These are phyloP conservation scores for Patella caerulea DNA, from an alignment of 2,888 invertebrate species.

Conservation along the genomic window DNA sequence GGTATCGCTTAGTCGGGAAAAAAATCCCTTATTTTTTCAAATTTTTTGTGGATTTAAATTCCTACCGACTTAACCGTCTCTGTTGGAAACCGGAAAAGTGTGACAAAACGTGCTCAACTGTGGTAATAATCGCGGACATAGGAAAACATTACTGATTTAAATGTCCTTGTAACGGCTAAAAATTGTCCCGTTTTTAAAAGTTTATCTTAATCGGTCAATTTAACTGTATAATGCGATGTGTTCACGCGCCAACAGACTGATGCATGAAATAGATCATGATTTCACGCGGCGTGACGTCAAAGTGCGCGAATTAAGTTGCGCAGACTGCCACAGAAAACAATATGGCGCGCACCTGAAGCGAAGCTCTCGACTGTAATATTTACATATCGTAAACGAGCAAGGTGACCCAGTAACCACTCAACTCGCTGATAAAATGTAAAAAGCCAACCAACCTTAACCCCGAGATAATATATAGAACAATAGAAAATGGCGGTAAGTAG, in stretches of 20 bases:
- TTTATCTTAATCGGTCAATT: constrained; percentile 9
- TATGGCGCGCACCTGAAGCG: constrained; percentile 39
- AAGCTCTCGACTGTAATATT: constrained; percentile 2
- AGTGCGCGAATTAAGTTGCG: constrained; percentile 41
- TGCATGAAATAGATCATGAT: neutral
- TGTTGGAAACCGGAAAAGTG: neutral
- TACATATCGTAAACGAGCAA: constrained; percentile 7
- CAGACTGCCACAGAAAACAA: constrained; percentile 30
- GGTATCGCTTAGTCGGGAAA: too few relatives aligned
- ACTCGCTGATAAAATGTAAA: neutral
- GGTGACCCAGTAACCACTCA: neutral
- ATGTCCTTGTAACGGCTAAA: neutral
- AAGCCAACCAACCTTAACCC: neutral
- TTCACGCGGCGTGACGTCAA: constrained; percentile 37
- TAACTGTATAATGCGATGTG: neutral
- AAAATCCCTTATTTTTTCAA: too few relatives aligned
- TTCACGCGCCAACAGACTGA: neutral
- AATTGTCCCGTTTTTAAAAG: neutral
- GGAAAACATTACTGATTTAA: neutral
- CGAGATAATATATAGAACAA: constrained; percentile 17
- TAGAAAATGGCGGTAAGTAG: constrained; percentile 28
- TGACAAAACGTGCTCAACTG: neutral
- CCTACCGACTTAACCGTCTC: too few relatives aligned
- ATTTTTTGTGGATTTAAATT: too few relatives aligned
- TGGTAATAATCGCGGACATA: neutral